Conservation (phyloP, 35 echinoderm and acorn worm genomes). For the Acanthaster planci region DNA sequence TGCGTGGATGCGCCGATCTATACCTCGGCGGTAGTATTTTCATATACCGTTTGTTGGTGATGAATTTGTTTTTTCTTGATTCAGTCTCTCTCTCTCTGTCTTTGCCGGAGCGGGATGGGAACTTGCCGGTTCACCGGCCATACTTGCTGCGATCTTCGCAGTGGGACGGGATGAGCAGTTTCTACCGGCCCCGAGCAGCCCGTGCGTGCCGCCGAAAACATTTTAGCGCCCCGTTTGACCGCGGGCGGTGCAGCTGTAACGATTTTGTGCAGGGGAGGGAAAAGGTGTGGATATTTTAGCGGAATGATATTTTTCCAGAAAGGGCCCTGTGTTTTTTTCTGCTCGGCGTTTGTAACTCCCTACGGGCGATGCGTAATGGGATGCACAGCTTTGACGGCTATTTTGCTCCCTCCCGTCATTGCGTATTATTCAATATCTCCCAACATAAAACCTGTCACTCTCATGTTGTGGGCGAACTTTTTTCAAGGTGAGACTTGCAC, state of each 20-base stretch:
- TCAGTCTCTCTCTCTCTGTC: too few relatives aligned
- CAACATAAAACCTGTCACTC: too few relatives aligned
- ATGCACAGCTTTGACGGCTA: too few relatives aligned
- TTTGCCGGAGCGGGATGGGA: too few relatives aligned
- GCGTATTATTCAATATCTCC: too few relatives aligned
- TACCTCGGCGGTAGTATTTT: not conserved
- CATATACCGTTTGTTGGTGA: too few relatives aligned
- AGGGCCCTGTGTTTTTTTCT: not conserved
- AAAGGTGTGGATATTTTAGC: slow-evolving; percentile 29
- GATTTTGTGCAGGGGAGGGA: slow-evolving; percentile 28
- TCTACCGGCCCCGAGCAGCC: not conserved
- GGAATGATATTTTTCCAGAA: slow-evolving; percentile 20
- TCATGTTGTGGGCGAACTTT: too few relatives aligned
- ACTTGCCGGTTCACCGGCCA: slow-evolving; percentile 2
- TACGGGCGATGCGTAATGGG: too few relatives aligned
- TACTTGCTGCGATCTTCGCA: not conserved
- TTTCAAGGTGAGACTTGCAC: too few relatives aligned
- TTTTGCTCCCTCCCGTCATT: too few relatives aligned
- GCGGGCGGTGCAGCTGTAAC: slow-evolving; percentile 23
- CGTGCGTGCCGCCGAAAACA: slow-evolving; percentile 27
- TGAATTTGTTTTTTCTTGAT: too few relatives aligned
- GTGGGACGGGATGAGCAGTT: not conserved
- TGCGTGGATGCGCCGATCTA: not conserved
- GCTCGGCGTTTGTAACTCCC: too few relatives aligned
- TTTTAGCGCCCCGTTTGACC: slow-evolving; percentile 12